Evolutionary conservation across 2,888 invertebrate genomes (phyloP).

Genomic region (Heliconius aoede): DNA sequence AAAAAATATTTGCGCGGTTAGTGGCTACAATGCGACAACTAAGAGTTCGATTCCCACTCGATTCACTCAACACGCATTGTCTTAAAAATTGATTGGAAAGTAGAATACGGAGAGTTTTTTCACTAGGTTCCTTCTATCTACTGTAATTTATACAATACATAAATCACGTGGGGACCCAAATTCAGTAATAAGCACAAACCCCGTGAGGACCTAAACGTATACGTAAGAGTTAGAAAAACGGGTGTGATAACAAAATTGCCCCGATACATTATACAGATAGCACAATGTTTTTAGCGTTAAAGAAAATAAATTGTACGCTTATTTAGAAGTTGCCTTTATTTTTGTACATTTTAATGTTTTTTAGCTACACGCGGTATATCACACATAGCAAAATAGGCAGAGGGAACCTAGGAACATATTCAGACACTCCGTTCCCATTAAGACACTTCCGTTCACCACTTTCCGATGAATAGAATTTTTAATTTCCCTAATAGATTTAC

Average conservation of each 20-base stretch:
- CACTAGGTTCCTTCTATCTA: neutral
- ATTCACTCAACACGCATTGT: too few species aligned
- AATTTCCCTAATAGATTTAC: conserved; percentile 6
- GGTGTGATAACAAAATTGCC: conserved; percentile 20
- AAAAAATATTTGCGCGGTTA: too few species aligned
- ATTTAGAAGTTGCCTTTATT: neutral
- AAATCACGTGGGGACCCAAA: conserved; percentile 7
- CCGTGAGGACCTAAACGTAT: conserved; percentile 2
- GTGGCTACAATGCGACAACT: neutral
- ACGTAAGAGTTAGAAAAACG: conserved; percentile 15
- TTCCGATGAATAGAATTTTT: neutral
- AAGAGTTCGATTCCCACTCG: neutral
- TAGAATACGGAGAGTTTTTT: neutral
- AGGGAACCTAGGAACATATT: neutral
- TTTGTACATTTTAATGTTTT: neutral
- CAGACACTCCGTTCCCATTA: too few species aligned
- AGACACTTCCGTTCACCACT: too few species aligned
- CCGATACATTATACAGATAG: conserved; percentile 19
- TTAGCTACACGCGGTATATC: neutral
- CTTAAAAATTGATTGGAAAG: too few species aligned
- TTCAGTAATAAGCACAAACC: conserved; percentile 8
- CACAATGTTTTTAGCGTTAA: conserved; percentile 12
- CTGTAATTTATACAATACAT: neutral
- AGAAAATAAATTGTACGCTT: conserved; percentile 8
- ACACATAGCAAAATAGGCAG: neutral